Base-by-base conservation (phyloP, 2,888 invertebrate species). In the Eupithecia subumbrata region DNA sequence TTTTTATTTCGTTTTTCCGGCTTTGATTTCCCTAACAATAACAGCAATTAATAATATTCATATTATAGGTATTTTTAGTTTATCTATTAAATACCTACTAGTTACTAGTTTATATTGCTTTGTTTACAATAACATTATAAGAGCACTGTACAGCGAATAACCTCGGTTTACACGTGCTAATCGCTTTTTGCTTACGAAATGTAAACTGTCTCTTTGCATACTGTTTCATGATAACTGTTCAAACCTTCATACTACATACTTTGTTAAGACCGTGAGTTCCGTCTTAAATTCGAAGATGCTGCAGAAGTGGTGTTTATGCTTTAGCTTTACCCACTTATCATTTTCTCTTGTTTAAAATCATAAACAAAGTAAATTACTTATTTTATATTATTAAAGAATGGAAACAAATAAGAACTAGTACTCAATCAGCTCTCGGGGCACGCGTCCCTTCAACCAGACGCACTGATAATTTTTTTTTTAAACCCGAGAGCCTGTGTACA, bases 91-190 rank as follows among this genome's bases (percentile, higher is more conserved):
- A 60, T 60, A 56, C 22, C 11, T 56, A 22, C 22, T 40, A 40
- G 40, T 40, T 40, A 8, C 8, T 56, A 60, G 60, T 60, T 60
- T 5, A 56, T 64, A 63, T 63, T 72, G 48, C 30, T 66, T 69
- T 75, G 63, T 75, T 72, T 72, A 72, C 64, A 63, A 25, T 25
- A 60, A 60, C 60, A 56, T 12, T 60, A 60, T 12, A 14, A 69
- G 18, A 30, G 7, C 43, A 30, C 22, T 43, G 34, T 56, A 12
- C n/a, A 22, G 48, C n/a, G 25, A 68, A 48, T 72, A 69, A 72
- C 69, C 75, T 75, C 43, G 25, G 30, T 52, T 56, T n/a, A 66
- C 75, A 76, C 72, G 76, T 70, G 45, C 22, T 48, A 40, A 30
- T 52, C 52, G 52, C 22, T 56, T 22, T 9, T 48, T 63, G 69